Conservation (phyloP, 2,113 vertebrate species). For the Echinops telfairi region DNA sequence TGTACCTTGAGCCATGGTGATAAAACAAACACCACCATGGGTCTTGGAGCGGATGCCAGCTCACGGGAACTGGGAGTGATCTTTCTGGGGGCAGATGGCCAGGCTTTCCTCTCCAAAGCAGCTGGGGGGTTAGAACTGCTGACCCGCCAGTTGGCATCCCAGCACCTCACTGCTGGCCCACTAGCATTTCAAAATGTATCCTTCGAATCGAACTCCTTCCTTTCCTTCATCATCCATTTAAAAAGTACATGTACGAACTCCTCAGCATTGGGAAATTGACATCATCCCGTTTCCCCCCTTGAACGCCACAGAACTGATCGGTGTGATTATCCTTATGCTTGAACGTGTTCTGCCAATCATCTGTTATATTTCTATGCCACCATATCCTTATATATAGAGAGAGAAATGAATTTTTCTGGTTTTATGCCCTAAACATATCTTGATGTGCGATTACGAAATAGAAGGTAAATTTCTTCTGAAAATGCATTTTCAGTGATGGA, state of each 20-base stretch:
- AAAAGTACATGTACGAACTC: background rate
- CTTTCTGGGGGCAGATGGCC: no score
- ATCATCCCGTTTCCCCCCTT: background rate
- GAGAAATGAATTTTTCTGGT: background rate
- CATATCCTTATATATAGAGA: background rate
- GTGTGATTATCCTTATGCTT: background rate
- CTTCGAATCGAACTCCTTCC: background rate
- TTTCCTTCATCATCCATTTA: background rate
- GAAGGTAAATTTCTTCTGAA: background rate
- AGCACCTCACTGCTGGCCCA: no score
- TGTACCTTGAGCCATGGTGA: background rate
- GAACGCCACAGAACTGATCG: slow-evolving; percentile 3
- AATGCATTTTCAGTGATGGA: background rate
- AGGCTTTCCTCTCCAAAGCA: no score
- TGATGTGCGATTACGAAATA: slow-evolving; percentile 17
- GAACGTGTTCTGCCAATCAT: background rate
- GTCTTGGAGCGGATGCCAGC: background rate
- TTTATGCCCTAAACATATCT: background rate
- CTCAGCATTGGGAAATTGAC: background rate
- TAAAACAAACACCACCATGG: background rate
- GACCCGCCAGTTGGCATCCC: background rate
- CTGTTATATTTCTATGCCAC: background rate
- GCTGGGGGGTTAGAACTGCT: background rate
- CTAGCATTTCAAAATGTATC: background rate
- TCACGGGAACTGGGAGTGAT: background rate